Percentiles rank a stretch among this genome's conserved stretches.
Evolutionary conservation across 2,797 vertebrate species (phyloP).

Genomic region (Sciaenops ocellatus): DNA sequence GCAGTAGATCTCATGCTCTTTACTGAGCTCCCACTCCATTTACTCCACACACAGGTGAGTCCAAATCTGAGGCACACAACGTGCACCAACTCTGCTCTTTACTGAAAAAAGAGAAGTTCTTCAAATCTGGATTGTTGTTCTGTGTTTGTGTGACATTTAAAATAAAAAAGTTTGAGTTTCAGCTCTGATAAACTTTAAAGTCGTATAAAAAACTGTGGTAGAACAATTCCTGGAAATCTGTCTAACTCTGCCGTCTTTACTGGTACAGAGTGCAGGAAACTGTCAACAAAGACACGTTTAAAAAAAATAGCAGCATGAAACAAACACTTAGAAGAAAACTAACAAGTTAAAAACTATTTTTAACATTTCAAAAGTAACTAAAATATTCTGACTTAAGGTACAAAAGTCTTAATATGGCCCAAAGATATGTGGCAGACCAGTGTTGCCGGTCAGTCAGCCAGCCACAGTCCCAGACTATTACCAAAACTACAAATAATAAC

Average conservation of each 20-base stretch:
- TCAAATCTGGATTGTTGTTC: background rate
- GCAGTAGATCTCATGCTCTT: too few relatives aligned
- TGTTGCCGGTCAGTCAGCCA: background rate
- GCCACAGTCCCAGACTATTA: background rate
- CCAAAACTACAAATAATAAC: background rate
- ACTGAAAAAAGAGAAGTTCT: too few relatives aligned
- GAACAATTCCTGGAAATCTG: slow-evolving; percentile 21
- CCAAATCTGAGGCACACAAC: too few relatives aligned
- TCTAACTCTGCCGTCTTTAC: background rate
- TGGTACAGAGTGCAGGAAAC: slow-evolving; percentile 14
- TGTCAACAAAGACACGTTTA: background rate
- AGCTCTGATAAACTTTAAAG: background rate
- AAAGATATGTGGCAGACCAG: background rate
- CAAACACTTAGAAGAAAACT: background rate
- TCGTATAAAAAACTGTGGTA: background rate
- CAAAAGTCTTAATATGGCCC: background rate
- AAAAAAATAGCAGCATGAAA: background rate
- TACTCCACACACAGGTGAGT: too few relatives aligned
- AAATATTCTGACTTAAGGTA: background rate
- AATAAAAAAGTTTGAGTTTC: background rate
- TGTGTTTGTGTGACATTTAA: background rate
- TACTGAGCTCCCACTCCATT: too few relatives aligned
- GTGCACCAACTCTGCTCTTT: too few relatives aligned
- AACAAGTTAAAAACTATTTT: background rate
- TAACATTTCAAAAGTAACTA: background rate